Evolutionary conservation across 2,797 vertebrate species (phyloP).

Genomic region (Gobionotothen gibberifrons): DNA sequence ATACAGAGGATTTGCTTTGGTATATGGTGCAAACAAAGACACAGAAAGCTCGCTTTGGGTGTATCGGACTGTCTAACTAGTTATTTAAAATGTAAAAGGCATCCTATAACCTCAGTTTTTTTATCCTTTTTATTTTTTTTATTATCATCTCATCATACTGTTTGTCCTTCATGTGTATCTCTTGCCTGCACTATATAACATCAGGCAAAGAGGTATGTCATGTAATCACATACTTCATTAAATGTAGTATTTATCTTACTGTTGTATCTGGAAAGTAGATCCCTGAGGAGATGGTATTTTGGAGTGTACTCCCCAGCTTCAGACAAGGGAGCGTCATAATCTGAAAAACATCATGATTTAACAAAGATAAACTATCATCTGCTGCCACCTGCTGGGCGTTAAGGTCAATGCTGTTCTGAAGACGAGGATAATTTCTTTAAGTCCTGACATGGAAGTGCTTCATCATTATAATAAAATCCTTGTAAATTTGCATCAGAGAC

Average conservation of each 20-base stretch:
- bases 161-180: no score
- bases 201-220: background rate
- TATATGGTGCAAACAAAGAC: no score
- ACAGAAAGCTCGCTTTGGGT: no score
- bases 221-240: background rate
- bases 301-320: slow-evolving; percentile 95
- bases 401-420: background rate
- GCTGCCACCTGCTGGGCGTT: slow-evolving; percentile 61
- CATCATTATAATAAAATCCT: background rate
- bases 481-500: slow-evolving; percentile 34
- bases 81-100: no score
- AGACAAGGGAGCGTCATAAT: slow-evolving; percentile 94
- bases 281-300: slow-evolving; percentile 91
- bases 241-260: slow-evolving; percentile 76
- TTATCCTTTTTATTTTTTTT: no score
- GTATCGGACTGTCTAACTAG: no score
- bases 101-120: no score
- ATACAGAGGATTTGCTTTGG: no score
- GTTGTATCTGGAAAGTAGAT: slow-evolving; percentile 85
- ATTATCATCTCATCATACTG: no score
- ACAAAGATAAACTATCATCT: slow-evolving; percentile 4
- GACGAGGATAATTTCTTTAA: background rate
- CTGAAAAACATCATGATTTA: slow-evolving; percentile 73
- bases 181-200: background rate
- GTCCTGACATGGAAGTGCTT: background rate